Evolutionary conservation across 2,113 vertebrate genomes (phyloP).

Genomic region (Alligator sinensis): DNA sequence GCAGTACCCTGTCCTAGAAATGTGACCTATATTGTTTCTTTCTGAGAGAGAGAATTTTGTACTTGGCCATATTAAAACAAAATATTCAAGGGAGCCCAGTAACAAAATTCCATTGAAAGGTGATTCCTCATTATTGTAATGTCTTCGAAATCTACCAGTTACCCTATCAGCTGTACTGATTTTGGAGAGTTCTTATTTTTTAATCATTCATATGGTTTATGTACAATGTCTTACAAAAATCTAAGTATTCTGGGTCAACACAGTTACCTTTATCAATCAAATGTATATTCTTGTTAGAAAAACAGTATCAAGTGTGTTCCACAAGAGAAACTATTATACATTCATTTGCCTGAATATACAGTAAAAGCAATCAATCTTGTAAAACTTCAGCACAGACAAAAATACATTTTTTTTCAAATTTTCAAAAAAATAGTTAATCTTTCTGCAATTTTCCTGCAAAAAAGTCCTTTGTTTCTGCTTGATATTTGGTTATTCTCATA

Average conservation of each 20-base stretch:
- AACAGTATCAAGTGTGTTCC: neutral
- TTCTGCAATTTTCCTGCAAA: slow-evolving; percentile 64
- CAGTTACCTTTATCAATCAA: slow-evolving; percentile 47
- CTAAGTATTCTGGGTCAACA: neutral
- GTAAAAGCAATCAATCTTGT: slow-evolving; percentile 48
- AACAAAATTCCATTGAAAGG: neutral
- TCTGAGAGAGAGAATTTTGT: rapidly evolving
- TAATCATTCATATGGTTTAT: neutral
- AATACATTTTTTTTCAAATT: slow-evolving; percentile 62
- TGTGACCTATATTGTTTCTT: neutral
- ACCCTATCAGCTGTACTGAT: neutral
- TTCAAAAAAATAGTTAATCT: slow-evolving; percentile 48
- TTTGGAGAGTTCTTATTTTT: neutral
- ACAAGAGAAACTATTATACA: neutral
- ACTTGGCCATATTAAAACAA: rapidly evolving
- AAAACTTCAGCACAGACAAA: slow-evolving; percentile 57
- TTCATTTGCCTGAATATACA: slow-evolving; percentile 65
- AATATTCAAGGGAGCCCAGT: rapidly evolving
- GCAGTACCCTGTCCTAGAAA: neutral
- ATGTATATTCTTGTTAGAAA: slow-evolving; percentile 23
- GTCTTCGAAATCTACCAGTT: neutral
- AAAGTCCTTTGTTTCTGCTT: slow-evolving; percentile 55
- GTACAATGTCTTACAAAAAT: neutral
- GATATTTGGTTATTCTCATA: slow-evolving; percentile 54
- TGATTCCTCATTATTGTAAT: neutral